A percentile compares a stretch with the other conserved stretches of the same genome.
Conservation (phyloP, 2,888 invertebrate species). For the Diachrysia chrysitis region DNA sequence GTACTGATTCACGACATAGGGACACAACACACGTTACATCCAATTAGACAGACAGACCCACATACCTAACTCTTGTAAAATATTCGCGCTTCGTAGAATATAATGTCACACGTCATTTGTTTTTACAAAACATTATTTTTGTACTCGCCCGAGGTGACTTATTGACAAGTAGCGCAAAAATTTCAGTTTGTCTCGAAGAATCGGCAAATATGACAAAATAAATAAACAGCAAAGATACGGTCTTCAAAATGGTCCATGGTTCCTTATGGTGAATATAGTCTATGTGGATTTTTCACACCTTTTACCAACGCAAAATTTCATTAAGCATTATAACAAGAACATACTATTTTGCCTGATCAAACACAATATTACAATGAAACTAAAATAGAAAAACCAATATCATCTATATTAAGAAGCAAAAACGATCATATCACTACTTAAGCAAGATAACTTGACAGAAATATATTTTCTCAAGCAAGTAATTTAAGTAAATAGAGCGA, state of each 20-base stretch:
- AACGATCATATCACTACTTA: neutral
- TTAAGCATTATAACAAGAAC: no score
- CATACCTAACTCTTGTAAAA: neutral
- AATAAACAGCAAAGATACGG: no score
- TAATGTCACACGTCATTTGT: neutral
- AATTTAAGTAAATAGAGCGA: constrained; percentile 49
- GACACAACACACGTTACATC: constrained; percentile 33
- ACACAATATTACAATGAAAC: neutral
- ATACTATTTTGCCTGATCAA: neutral
- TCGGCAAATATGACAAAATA: no score
- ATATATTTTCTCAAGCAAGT: constrained; percentile 12
- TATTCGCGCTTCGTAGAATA: neutral
- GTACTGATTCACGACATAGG: constrained; percentile 54
- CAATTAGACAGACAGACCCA: constrained; percentile 40
- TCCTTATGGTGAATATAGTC: no score
- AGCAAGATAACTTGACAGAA: constrained; percentile 23
- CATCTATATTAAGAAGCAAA: neutral
- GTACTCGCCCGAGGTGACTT: neutral
- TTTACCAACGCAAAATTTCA: no score
- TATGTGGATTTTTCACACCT: no score
- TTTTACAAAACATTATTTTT: neutral
- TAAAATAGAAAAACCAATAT: neutral
- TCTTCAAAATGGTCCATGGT: no score
- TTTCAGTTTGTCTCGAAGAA: no score
- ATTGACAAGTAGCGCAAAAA: no score